phyloP scores from a whole-genome alignment of 2,888 invertebrate species.

The Temnothorax ravouxi region DNA sequence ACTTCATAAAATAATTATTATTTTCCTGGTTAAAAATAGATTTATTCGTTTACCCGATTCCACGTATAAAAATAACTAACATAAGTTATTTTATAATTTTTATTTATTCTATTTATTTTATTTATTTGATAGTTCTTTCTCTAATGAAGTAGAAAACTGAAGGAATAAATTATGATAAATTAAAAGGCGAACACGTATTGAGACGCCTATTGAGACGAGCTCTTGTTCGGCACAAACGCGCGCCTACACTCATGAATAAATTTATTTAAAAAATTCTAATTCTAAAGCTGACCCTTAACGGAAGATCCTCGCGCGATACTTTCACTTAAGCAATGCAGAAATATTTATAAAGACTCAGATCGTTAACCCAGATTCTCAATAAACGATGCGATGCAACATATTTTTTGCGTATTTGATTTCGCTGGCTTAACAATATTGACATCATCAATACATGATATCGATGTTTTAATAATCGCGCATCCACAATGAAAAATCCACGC shows the following conservation, averaged over 20 bases:
- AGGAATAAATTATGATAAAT: neutral
- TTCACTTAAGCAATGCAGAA: slow-evolving; percentile 39
- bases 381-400: neutral
- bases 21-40: neutral
- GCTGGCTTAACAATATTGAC: slow-evolving; percentile 1
- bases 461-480: slow-evolving; percentile 25
- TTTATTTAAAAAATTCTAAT: slow-evolving; percentile 12
- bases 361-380: slow-evolving; percentile 21
- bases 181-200: neutral
- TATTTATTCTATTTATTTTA: neutral
- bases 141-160: neutral
- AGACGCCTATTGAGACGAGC: neutral
- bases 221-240: neutral
- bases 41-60: neutral
- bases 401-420: slow-evolving; percentile 16
- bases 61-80: neutral
- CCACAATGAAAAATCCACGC: neutral
- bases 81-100: neutral
- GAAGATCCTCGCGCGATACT: slow-evolving; percentile 13
- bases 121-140: neutral
- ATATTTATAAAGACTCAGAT: slow-evolving; percentile 46
- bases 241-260: neutral
- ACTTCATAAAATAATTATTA: neutral
- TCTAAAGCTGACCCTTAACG: neutral
- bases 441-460: neutral